Conservation (phyloP, 2,113 vertebrate genomes). For the Neolamprologus hecqui region DNA sequence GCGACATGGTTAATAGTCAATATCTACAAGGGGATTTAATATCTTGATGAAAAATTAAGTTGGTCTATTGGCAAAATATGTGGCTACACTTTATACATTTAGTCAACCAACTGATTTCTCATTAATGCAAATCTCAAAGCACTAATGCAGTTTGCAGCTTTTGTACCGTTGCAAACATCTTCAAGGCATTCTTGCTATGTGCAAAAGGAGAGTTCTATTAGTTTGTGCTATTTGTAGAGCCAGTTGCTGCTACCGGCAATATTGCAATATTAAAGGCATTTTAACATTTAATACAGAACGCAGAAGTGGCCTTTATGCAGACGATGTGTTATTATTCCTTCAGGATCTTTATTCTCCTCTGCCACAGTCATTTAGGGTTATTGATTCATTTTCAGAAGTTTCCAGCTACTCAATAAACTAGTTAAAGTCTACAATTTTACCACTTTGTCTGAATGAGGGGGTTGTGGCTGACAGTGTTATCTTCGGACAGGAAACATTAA, state of each 20-base stretch:
- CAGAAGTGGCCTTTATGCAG: not conserved
- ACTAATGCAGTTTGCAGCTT: not conserved
- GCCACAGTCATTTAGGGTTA: rapidly evolving
- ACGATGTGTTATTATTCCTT: not conserved
- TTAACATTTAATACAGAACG: not conserved
- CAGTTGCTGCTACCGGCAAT: not conserved
- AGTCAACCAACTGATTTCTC: not conserved
- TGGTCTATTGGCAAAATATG: not conserved
- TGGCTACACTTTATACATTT: not conserved
- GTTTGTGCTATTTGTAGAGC: not conserved
- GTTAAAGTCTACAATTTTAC: not conserved
- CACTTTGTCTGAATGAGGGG: rapidly evolving
- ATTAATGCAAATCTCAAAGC: not conserved
- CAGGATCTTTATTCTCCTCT: not conserved
- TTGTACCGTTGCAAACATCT: not conserved
- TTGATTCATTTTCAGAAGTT: not conserved
- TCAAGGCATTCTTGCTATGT: not conserved
- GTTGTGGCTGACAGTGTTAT: not conserved
- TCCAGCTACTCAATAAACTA: not conserved
- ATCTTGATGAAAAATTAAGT: not conserved
- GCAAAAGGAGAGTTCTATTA: not conserved
- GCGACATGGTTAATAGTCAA: not conserved
- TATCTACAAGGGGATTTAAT: not conserved
- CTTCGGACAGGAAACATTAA: not conserved
- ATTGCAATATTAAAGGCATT: not conserved